Evolutionary conservation across 1,140 invertebrate genomes (phyloP).

Genomic region (Mya arenaria): DNA sequence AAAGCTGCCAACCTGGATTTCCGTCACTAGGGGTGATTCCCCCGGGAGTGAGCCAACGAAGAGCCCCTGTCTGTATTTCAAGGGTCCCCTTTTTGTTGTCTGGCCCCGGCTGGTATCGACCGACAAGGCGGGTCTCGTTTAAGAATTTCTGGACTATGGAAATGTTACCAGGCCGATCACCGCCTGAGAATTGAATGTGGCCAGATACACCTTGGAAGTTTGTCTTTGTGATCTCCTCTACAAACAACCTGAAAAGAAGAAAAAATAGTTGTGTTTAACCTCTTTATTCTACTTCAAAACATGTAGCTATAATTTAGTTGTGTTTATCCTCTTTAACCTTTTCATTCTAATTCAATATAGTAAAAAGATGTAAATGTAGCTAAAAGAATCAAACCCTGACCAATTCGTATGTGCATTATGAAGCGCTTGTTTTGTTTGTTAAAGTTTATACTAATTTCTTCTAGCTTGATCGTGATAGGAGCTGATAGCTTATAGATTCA

Average conservation of each 20-base stretch:
- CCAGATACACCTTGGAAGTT: conserved; percentile 91
- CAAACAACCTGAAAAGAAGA: conserved; percentile 79
- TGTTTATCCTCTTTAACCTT: too few species aligned
- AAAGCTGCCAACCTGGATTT: conserved; percentile 80
- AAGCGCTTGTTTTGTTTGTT: too few species aligned
- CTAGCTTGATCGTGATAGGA: too few species aligned
- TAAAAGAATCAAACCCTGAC: too few species aligned
- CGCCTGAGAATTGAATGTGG: conserved; percentile 86
- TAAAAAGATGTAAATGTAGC: too few species aligned
- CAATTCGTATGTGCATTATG: too few species aligned
- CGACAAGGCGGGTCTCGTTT: conserved; percentile 83
- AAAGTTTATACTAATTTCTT: too few species aligned
- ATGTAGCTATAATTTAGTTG: too few species aligned
- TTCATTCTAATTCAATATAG: too few species aligned
- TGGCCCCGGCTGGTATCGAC: conserved; percentile 84
- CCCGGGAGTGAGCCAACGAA: conserved; percentile 86
- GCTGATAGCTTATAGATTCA: too few species aligned
- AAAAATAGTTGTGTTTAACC: too few species aligned
- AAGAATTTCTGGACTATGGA: conserved; percentile 88
- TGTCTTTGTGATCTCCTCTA: conserved; percentile 81
- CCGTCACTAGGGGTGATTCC: conserved; percentile 87
- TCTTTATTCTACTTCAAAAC: too few species aligned
- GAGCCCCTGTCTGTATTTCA: conserved; percentile 83
- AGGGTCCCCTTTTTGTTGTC: conserved; percentile 75
- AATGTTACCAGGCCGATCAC: conserved; percentile 87